Conservation (phyloP, 2,888 invertebrate species). For the Conomelus anceps region DNA sequence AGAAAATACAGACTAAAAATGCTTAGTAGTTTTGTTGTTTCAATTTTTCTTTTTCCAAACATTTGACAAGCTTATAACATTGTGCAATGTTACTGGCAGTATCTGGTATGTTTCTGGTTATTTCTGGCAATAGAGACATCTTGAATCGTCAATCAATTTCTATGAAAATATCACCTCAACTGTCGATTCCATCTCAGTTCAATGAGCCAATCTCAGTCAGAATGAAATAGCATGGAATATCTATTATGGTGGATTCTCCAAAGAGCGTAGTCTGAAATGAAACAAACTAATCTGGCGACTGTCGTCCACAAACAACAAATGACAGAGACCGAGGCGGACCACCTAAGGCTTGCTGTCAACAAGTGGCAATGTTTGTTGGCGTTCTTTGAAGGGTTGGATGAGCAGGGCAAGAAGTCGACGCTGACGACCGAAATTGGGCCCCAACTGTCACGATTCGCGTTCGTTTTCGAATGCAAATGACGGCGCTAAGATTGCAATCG, state of each 20-base stretch:
- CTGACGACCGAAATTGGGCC: too few relatives aligned
- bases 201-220: background rate
- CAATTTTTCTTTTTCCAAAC: too few relatives aligned
- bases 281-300: background rate
- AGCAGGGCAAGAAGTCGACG: background rate
- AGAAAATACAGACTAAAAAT: too few relatives aligned
- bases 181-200: background rate
- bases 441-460: background rate
- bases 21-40: too few relatives aligned
- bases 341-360: background rate
- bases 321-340: background rate
- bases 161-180: too few relatives aligned
- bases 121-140: too few relatives aligned
- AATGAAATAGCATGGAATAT: background rate
- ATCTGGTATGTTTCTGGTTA: too few relatives aligned
- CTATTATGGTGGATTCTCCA: background rate
- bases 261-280: background rate
- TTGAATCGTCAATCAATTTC: too few relatives aligned
- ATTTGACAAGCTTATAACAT: too few relatives aligned
- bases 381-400: too few relatives aligned
- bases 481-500: constrained; percentile 1
- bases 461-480: constrained; percentile 13
- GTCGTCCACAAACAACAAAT: background rate
- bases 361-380: background rate
- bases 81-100: too few relatives aligned